Evolutionary conservation across 1,140 invertebrate species (phyloP).

Genomic region (Pseudomyrmex pallidus): DNA sequence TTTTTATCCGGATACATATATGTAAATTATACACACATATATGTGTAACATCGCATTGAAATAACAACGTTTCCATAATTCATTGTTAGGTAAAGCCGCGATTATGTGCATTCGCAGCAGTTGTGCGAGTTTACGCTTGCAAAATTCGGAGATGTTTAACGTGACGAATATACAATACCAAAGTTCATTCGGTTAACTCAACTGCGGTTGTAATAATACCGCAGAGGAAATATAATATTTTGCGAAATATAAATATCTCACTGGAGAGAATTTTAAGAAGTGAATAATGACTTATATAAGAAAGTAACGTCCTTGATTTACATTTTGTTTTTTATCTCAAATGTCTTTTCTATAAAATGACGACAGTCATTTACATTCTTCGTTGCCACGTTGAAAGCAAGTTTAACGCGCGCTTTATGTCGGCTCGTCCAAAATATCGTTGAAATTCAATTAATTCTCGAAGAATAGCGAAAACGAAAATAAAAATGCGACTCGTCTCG

Average conservation of each 20-base stretch:
- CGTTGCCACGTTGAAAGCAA: not conserved
- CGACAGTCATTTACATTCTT: too few relatives aligned
- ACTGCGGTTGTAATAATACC: not conserved
- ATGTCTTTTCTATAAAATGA: too few relatives aligned
- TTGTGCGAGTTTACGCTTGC: not conserved
- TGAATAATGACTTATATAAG: not conserved
- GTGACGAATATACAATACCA: not conserved
- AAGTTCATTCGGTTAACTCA: not conserved
- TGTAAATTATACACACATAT: not conserved
- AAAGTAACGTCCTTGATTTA: too few relatives aligned
- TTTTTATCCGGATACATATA: constrained; percentile 18
- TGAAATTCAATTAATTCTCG: not conserved
- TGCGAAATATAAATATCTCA: not conserved
- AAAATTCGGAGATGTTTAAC: not conserved
- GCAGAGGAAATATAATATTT: not conserved
- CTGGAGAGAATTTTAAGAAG: not conserved
- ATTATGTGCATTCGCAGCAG: not conserved
- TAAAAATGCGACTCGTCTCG: constrained; percentile 65
- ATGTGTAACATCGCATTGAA: constrained; percentile 1
- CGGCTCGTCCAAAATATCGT: constrained; percentile 12
- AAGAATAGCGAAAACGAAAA: constrained; percentile 50
- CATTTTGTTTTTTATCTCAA: too few relatives aligned
- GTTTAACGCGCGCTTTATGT: not conserved
- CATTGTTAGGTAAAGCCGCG: not conserved
- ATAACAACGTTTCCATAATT: constrained; percentile 19